Evolutionary conservation across 2,113 vertebrate genomes (phyloP).

Genomic region (Sterrhoptilus dennistouni): DNA sequence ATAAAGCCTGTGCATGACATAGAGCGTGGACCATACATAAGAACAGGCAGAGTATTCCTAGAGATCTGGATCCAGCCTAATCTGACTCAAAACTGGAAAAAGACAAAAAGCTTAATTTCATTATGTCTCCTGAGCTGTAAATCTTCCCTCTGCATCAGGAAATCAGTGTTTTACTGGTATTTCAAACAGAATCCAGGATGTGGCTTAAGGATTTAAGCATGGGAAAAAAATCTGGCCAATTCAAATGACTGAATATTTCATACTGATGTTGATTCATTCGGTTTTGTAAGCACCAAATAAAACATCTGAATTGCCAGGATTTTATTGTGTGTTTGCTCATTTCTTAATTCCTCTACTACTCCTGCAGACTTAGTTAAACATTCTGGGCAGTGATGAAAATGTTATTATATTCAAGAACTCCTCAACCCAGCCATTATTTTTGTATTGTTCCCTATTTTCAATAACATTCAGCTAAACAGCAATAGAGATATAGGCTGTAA

Average conservation of each 20-base stretch:
- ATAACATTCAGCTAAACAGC: background rate
- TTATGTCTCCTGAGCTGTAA: background rate
- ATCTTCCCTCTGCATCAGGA: background rate
- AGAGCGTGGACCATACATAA: background rate
- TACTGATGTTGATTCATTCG: background rate
- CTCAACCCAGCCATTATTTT: background rate
- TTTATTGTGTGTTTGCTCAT: background rate
- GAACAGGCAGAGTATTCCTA: background rate
- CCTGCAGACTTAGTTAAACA: background rate
- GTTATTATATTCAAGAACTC: background rate
- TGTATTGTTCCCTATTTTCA: background rate
- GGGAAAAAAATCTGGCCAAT: background rate
- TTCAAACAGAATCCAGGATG: background rate
- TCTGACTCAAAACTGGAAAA: background rate
- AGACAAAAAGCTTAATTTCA: background rate
- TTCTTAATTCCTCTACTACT: background rate
- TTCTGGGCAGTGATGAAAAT: background rate
- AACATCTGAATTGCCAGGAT: background rate
- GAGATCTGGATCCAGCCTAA: background rate
- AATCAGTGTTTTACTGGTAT: background rate
- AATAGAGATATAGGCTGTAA: background rate
- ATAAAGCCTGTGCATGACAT: background rate
- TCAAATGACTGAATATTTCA: slow-evolving; percentile 4
- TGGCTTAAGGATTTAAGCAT: background rate
- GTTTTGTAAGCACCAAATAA: background rate